Conservation (phyloP, 2,797 vertebrate genomes). For the Melanotaenia pygmaea region DNA sequence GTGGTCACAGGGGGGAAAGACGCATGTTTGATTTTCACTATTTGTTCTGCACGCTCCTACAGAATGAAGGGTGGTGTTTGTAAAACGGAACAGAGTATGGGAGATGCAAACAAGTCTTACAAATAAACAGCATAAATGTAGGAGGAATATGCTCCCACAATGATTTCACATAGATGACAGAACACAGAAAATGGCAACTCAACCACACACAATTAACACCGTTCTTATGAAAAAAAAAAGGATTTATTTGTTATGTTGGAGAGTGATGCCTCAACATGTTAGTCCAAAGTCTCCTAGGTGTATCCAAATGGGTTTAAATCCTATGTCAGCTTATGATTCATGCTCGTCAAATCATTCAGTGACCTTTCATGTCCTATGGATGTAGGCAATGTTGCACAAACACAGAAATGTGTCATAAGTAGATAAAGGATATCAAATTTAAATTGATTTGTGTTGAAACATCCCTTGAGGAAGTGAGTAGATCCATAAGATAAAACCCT, state of each 20-base stretch:
- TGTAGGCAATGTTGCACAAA: background rate
- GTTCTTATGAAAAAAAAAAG: background rate
- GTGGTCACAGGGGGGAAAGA: conserved; percentile 44
- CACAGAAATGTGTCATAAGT: background rate
- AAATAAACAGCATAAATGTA: conserved; percentile 24
- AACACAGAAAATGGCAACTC: conserved; percentile 10
- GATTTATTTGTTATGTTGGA: background rate
- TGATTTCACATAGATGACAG: conserved; percentile 58
- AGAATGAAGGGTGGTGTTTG: conserved; percentile 36
- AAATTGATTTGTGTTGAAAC: background rate
- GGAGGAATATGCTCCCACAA: conserved; percentile 70
- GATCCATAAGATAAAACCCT: background rate
- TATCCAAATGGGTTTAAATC: background rate
- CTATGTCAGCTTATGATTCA: background rate
- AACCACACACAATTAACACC: background rate
- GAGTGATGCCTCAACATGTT: background rate
- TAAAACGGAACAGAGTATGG: conserved; percentile 49
- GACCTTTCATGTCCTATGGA: background rate
- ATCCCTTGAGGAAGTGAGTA: background rate
- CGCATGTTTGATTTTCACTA: conserved; percentile 72
- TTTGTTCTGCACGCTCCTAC: conserved; percentile 70
- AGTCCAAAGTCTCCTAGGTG: background rate
- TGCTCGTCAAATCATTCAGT: background rate
- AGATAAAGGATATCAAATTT: background rate
- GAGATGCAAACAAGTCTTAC: conserved; percentile 59